Evolutionary conservation across 1,140 invertebrate species (phyloP).

Genomic region (Bathynomus jamesi): DNA sequence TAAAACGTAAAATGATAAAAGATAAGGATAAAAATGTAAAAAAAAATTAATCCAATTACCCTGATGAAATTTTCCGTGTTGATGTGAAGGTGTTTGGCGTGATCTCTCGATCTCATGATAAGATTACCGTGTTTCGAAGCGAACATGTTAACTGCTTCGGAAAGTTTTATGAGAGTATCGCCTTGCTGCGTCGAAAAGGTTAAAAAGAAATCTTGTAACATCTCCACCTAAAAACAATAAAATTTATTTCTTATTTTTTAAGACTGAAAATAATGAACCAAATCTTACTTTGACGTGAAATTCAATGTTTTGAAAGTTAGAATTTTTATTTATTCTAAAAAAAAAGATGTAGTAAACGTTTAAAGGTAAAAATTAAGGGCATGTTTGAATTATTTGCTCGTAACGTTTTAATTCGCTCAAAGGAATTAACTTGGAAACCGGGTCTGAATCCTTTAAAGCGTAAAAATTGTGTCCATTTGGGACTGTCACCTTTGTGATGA

Average conservation of each 20-base stretch:
- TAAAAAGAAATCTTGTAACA: slow-evolving; percentile 31
- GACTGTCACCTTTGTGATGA: slow-evolving; percentile 33
- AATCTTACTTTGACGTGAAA: no score
- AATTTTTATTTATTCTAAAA: no score
- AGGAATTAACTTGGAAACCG: no score
- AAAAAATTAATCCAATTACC: slow-evolving; percentile 17
- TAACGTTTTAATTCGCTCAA: no score
- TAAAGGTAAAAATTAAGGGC: no score
- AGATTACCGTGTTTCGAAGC: slow-evolving; percentile 31
- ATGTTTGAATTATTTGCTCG: no score
- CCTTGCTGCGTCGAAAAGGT: slow-evolving; percentile 30
- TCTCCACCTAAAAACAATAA: slow-evolving; percentile 24
- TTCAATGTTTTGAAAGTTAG: no score
- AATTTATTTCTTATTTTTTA: no score
- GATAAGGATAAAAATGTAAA: neutral
- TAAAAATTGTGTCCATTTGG: no score
- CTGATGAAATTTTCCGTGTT: slow-evolving; percentile 31
- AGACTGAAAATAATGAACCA: no score
- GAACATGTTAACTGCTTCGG: slow-evolving; percentile 28
- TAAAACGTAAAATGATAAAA: neutral
- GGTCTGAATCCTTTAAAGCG: no score
- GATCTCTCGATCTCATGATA: slow-evolving; percentile 23
- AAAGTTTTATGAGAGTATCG: slow-evolving; percentile 28
- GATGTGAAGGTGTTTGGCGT: slow-evolving; percentile 26
- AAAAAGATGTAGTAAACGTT: no score